These are phyloP conservation scores for Drosophila littoralis DNA, from an alignment of 1,140 invertebrate genomes.

Conservation along the genomic window DNA sequence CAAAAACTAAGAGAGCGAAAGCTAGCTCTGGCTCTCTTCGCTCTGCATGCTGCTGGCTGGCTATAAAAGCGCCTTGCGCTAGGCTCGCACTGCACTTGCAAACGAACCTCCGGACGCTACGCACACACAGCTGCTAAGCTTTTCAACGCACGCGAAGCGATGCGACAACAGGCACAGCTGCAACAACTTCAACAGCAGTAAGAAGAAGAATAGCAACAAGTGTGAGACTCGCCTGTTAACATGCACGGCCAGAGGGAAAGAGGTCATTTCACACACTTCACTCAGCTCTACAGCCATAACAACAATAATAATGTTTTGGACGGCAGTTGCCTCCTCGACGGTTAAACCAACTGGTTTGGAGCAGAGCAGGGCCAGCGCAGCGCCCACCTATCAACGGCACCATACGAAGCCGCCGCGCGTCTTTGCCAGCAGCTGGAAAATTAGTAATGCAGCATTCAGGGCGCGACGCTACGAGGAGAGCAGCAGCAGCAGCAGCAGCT, in stretches of 20 bases:
- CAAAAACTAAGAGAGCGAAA: not conserved
- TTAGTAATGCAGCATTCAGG: slow-evolving; percentile 55
- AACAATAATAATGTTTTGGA: slow-evolving; percentile 56
- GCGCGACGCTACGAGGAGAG: slow-evolving; percentile 40
- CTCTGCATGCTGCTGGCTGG: not conserved
- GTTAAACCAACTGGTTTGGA: slow-evolving; percentile 23
- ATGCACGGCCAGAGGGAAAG: not conserved
- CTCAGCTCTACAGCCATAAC: not conserved
- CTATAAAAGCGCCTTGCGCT: slow-evolving; percentile 37
- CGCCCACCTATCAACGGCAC: slow-evolving; percentile 55
- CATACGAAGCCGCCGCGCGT: slow-evolving; percentile 49
- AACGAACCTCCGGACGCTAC: slow-evolving; percentile 10
- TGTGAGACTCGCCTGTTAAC: not conserved
- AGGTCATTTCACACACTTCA: not conserved
- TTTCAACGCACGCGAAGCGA: not conserved
- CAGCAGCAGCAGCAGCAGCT: slow-evolving; percentile 37
- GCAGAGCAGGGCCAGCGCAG: slow-evolving; percentile 49
- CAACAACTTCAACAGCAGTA: not conserved
- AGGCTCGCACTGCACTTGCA: slow-evolving; percentile 35
- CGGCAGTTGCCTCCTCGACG: slow-evolving; percentile 60
- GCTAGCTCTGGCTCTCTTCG: slow-evolving; percentile 12
- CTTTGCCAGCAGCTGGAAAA: slow-evolving; percentile 53
- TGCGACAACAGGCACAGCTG: not conserved
- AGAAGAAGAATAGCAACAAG: not conserved
- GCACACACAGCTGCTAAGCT: not conserved